Percentiles rank a stretch among this genome's conserved stretches.
Evolutionary conservation across 2,797 vertebrate genomes (phyloP).

Genomic region (Astyanax mexicanus): DNA sequence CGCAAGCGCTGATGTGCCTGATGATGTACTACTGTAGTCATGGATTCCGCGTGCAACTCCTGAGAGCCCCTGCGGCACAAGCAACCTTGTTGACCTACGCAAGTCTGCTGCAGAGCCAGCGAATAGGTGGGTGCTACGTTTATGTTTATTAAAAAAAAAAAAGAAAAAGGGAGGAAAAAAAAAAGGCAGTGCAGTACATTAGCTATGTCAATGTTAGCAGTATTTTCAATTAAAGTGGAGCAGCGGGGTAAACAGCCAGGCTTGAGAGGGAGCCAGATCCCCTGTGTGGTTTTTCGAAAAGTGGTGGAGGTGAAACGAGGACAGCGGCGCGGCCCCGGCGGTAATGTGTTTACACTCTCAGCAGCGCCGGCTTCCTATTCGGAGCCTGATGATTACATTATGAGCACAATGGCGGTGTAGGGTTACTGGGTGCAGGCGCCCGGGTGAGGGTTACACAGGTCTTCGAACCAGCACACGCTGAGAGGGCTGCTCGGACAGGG

Average conservation of each 20-base stretch:
- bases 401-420: slow-evolving; percentile 75
- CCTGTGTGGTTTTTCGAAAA: slow-evolving; percentile 29
- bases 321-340: slow-evolving; percentile 72
- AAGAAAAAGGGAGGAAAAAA: too few species aligned
- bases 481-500: neutral
- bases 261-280: slow-evolving; percentile 64
- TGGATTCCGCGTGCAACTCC: slow-evolving; percentile 30
- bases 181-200: slow-evolving; percentile 70
- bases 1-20: slow-evolving; percentile 47
- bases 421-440: slow-evolving; percentile 76
- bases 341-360: slow-evolving; percentile 82
- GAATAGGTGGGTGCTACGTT: slow-evolving; percentile 57
- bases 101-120: slow-evolving; percentile 56
- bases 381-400: slow-evolving; percentile 80
- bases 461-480: slow-evolving; percentile 8
- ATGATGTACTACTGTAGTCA: slow-evolving; percentile 45
- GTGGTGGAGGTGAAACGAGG: slow-evolving; percentile 75
- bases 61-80: slow-evolving; percentile 43
- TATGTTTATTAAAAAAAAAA: slow-evolving; percentile 42
- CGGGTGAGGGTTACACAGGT: slow-evolving; percentile 12
- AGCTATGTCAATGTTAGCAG: slow-evolving; percentile 77
- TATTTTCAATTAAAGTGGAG: slow-evolving; percentile 81
- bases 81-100: slow-evolving; percentile 74
- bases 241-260: slow-evolving; percentile 73
- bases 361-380: slow-evolving; percentile 80